phyloP scores from a whole-genome alignment of 2,113 vertebrate genomes.

The Carassius gibelio region DNA sequence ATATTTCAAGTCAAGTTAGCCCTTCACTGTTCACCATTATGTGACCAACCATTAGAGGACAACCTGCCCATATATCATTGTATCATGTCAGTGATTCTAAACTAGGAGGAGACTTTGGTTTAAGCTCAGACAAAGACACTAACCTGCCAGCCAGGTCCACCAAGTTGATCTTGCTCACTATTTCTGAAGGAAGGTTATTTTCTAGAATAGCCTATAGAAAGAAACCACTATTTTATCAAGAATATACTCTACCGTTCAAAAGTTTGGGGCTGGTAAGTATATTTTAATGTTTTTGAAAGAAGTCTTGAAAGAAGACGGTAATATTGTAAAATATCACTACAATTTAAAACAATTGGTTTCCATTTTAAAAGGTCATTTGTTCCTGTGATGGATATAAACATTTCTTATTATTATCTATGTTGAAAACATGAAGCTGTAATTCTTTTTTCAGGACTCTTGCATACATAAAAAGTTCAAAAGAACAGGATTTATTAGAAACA shows the following conservation, averaged over 20 bases:
- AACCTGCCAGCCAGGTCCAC: conserved; percentile 98
- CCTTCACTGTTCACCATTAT: background rate
- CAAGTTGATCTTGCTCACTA: conserved; percentile 94
- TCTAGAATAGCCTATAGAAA: conserved; percentile 84
- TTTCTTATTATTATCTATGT: no score
- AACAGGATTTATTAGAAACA: no score
- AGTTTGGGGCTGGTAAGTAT: background rate
- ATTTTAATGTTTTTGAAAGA: background rate
- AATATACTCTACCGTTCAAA: background rate
- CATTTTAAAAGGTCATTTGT: no score
- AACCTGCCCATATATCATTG: conserved; percentile 1
- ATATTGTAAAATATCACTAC: no score
- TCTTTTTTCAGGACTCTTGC: no score
- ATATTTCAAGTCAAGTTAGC: background rate
- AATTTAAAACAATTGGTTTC: no score
- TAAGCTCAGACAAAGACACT: conserved; percentile 52
- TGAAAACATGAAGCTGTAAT: no score
- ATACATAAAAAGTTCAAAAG: no score
- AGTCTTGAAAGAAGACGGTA: no score
- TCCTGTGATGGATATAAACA: no score
- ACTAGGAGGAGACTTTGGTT: background rate
- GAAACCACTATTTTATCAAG: background rate
- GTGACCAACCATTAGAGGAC: conserved; percentile 66
- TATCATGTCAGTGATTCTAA: background rate
- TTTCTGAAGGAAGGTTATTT: conserved; percentile 91